phyloP scores from a whole-genome alignment of 2,888 invertebrate genomes.

The Hedya salicella region DNA sequence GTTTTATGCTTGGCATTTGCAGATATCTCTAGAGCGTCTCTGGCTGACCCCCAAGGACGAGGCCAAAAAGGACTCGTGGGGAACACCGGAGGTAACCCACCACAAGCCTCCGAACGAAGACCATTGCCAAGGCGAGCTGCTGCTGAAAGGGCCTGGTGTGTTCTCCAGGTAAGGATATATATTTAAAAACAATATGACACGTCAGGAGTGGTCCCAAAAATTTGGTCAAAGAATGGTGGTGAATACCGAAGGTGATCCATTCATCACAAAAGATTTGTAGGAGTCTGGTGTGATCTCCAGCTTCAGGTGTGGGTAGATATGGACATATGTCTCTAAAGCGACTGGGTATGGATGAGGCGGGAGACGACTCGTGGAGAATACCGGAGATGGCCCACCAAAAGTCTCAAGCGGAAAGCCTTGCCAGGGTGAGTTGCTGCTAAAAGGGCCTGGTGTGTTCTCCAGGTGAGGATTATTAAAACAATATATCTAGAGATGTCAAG shows the following conservation, averaged over 20 bases:
- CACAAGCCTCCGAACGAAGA: constrained; percentile 37
- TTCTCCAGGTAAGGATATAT: too few relatives aligned
- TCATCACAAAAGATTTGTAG: too few relatives aligned
- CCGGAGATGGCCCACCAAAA: constrained; percentile 63
- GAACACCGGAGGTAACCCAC: not conserved
- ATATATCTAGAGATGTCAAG: not conserved
- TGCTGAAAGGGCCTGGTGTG: too few relatives aligned
- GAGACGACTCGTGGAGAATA: constrained; percentile 48
- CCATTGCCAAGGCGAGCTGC: too few relatives aligned
- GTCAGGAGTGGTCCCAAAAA: too few relatives aligned
- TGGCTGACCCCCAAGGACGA: constrained; percentile 57
- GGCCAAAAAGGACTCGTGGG: too few relatives aligned
- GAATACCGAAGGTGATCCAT: too few relatives aligned
- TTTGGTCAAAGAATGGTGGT: too few relatives aligned
- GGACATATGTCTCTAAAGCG: constrained; percentile 69
- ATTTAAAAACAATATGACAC: not conserved
- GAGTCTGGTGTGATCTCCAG: too few relatives aligned
- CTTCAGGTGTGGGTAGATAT: too few relatives aligned
- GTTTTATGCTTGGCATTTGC: too few relatives aligned
- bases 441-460: constrained; percentile 70
- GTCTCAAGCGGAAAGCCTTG: constrained; percentile 54
- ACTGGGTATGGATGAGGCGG: constrained; percentile 57
- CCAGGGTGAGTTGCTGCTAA: constrained; percentile 69
- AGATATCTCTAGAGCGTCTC: constrained; percentile 71
- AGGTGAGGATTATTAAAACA: constrained; percentile 82